Conservation (phyloP, 2,113 vertebrate species). For the Coryphaenoides rupestris region DNA sequence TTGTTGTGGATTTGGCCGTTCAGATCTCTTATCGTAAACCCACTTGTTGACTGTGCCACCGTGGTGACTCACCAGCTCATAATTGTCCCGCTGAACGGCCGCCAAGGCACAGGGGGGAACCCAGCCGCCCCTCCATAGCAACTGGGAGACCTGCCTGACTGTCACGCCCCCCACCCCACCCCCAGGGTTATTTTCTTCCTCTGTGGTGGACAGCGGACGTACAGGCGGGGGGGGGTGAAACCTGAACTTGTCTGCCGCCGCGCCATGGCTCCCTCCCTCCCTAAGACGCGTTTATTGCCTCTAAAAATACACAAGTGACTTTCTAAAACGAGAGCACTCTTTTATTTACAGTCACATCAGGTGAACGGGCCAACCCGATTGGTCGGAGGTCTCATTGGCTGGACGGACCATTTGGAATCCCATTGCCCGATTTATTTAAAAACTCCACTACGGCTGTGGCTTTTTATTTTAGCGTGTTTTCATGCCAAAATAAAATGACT, state of each 20-base stretch:
- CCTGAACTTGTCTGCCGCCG: background rate
- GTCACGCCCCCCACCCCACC: background rate
- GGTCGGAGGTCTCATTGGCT: background rate
- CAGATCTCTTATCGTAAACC: background rate
- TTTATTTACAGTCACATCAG: conserved; percentile 12
- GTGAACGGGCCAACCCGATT: background rate
- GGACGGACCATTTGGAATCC: background rate
- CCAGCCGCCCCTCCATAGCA: background rate
- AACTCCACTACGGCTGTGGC: too few relatives aligned
- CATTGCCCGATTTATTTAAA: too few relatives aligned
- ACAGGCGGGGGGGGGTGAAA: background rate
- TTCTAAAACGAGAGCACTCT: conserved; percentile 11
- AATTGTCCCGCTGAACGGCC: too few relatives aligned
- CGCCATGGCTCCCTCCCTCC: background rate
- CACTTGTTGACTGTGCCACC: background rate
- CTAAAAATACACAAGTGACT: background rate
- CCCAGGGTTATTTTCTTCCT: background rate
- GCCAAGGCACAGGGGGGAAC: background rate
- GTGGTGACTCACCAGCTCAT: background rate
- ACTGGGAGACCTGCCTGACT: background rate
- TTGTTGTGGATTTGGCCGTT: background rate
- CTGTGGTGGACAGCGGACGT: background rate
- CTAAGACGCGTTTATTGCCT: background rate
- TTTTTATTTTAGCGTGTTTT: too few relatives aligned
- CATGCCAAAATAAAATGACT: too few relatives aligned